Percentiles rank a stretch among this genome's conserved stretches.
Evolutionary conservation across 1,140 invertebrate genomes (phyloP).

Genomic region (Trissolcus basalis): DNA sequence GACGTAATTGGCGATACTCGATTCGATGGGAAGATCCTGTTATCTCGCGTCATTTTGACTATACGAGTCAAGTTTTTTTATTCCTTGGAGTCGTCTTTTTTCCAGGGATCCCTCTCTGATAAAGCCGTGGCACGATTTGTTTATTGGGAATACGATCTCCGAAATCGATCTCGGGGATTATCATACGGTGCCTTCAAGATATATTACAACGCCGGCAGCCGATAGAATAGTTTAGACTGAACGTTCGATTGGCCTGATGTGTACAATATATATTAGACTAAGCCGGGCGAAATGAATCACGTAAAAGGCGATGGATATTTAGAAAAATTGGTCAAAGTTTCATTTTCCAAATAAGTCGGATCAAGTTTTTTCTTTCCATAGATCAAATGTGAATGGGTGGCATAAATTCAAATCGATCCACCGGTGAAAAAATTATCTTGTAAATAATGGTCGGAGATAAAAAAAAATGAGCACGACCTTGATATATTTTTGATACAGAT

Average conservation of each 20-base stretch:
- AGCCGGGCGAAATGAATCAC: not conserved
- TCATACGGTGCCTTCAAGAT: slow-evolving; percentile 10
- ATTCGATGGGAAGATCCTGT: slow-evolving; percentile 40
- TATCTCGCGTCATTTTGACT: slow-evolving; percentile 51
- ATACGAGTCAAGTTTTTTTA: slow-evolving; percentile 24
- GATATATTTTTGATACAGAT: slow-evolving; percentile 5
- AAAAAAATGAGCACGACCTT: too few relatives aligned
- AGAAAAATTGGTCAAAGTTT: not conserved
- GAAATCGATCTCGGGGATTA: slow-evolving; percentile 22
- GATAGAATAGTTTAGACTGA: slow-evolving; percentile 4
- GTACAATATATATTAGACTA: not conserved
- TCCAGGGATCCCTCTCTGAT: slow-evolving; percentile 16
- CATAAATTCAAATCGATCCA: too few relatives aligned
- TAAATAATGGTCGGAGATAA: too few relatives aligned
- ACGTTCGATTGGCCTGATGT: slow-evolving; percentile 4
- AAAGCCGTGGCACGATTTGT: slow-evolving; percentile 47
- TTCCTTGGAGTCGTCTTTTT: not conserved
- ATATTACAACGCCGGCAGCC: not conserved
- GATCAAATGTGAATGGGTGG: too few relatives aligned
- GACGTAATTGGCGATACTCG: slow-evolving; percentile 60
- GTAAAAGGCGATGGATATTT: not conserved
- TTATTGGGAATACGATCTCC: slow-evolving; percentile 29
- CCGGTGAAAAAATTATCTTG: too few relatives aligned
- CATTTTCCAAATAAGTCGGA: not conserved
- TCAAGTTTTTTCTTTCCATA: not conserved